Evolutionary conservation across 2,888 invertebrate species (phyloP).

Genomic region (Hedya salicella): DNA sequence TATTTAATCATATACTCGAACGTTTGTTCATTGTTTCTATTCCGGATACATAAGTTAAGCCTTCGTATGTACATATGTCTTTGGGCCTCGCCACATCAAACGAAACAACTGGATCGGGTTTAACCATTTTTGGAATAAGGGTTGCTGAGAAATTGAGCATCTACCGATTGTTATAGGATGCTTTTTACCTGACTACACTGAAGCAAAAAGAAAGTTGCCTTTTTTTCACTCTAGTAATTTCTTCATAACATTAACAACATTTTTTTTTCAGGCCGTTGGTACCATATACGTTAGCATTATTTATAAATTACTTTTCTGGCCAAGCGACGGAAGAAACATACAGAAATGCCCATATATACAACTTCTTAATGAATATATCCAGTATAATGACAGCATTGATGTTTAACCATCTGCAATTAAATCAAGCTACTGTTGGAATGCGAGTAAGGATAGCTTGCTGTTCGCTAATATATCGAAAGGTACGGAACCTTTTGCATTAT

Average conservation of each 20-base stretch:
- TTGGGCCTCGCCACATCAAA: too few relatives aligned
- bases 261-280: conserved; percentile 84
- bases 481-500: conserved; percentile 56
- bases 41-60: too few relatives aligned
- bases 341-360: conserved; percentile 87
- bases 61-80: too few relatives aligned
- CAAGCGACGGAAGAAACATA: conserved; percentile 75
- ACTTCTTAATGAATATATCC: conserved; percentile 85
- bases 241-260: neutral
- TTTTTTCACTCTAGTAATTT: too few relatives aligned
- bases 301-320: conserved; percentile 87
- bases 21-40: too few relatives aligned
- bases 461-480: conserved; percentile 93
- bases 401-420: conserved; percentile 86
- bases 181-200: too few relatives aligned
- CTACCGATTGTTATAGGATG: too few relatives aligned
- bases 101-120: too few relatives aligned
- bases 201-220: too few relatives aligned
- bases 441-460: conserved; percentile 90
- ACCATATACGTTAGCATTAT: conserved; percentile 85
- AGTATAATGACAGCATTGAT: conserved; percentile 85
- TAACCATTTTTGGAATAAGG: too few relatives aligned
- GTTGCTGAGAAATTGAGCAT: too few relatives aligned
- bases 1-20: too few relatives aligned
- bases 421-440: conserved; percentile 89